Conservation (phyloP, 1,140 invertebrate species). For the Eueides isabella region DNA sequence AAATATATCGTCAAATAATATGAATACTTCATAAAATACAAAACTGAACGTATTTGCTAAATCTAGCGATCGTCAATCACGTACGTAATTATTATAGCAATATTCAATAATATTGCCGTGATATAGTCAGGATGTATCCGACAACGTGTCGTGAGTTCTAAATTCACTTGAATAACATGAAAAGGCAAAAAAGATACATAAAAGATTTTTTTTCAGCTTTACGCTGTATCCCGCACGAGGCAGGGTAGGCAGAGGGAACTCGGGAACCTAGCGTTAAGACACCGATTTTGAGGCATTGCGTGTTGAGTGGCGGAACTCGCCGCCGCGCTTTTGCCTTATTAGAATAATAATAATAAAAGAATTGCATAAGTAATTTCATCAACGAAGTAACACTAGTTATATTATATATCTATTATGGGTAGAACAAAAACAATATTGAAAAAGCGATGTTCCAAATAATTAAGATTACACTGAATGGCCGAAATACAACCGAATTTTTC, state of each 20-base stretch:
- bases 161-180: background rate
- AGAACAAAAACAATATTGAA: slow-evolving; percentile 15
- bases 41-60: background rate
- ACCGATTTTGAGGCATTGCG: too few species aligned
- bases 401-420: slow-evolving; percentile 8
- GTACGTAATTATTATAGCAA: background rate
- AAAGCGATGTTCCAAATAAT: slow-evolving; percentile 22
- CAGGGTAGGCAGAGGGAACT: too few species aligned
- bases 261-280: too few species aligned
- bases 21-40: background rate
- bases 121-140: background rate
- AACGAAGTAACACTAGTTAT: slow-evolving; percentile 8
- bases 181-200: background rate
- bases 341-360: too few species aligned
- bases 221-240: too few species aligned
- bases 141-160: background rate
- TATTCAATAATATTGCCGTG: background rate
- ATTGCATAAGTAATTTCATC: background rate
- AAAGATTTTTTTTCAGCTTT: too few species aligned
- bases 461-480: background rate
- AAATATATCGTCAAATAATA: background rate
- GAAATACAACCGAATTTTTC: slow-evolving; percentile 9
- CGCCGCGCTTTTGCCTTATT: too few species aligned
- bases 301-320: too few species aligned
- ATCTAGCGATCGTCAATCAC: background rate